Percentiles rank a stretch among this genome's conserved stretches.
phyloP scores from a whole-genome alignment of 2,888 invertebrate genomes.

The Apotomis betuletana region DNA sequence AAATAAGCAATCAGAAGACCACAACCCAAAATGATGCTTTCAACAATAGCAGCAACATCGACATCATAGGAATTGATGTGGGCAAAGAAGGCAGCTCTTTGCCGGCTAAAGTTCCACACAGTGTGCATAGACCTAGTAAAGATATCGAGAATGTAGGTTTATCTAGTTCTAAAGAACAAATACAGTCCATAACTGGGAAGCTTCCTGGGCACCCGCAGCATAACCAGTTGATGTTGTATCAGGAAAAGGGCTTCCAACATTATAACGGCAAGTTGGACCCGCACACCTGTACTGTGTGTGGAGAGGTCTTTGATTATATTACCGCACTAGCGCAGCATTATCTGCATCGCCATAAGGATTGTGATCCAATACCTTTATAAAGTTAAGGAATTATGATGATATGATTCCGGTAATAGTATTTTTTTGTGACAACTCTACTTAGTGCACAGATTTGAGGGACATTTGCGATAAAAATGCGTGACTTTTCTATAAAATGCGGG shows the following conservation, averaged over 20 bases:
- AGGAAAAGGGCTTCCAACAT: slow-evolving; percentile 53
- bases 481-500: no score
- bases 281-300: slow-evolving; percentile 65
- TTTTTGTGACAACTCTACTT: no score
- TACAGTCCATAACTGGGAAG: slow-evolving; percentile 18
- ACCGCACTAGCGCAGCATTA: slow-evolving; percentile 67
- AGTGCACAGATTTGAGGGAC: no score
- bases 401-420: no score
- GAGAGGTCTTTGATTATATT: slow-evolving; percentile 66
- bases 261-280: slow-evolving; percentile 53
- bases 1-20: slow-evolving; percentile 50
- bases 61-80: slow-evolving; percentile 71
- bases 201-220: slow-evolving; percentile 48
- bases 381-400: no score
- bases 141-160: slow-evolving; percentile 15
- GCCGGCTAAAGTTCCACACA: slow-evolving; percentile 50
- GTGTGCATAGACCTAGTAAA: slow-evolving; percentile 11
- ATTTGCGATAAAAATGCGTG: no score
- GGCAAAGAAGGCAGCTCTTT: slow-evolving; percentile 60
- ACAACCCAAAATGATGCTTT: slow-evolving; percentile 60
- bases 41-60: slow-evolving; percentile 64
- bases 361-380: slow-evolving; percentile 47
- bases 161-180: slow-evolving; percentile 22
- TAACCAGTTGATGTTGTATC: slow-evolving; percentile 52
- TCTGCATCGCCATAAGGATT: slow-evolving; percentile 62